These are phyloP conservation scores for Cryptocheilus praepositus DNA, from an alignment of 2,888 invertebrate genomes.

Conservation along the genomic window DNA sequence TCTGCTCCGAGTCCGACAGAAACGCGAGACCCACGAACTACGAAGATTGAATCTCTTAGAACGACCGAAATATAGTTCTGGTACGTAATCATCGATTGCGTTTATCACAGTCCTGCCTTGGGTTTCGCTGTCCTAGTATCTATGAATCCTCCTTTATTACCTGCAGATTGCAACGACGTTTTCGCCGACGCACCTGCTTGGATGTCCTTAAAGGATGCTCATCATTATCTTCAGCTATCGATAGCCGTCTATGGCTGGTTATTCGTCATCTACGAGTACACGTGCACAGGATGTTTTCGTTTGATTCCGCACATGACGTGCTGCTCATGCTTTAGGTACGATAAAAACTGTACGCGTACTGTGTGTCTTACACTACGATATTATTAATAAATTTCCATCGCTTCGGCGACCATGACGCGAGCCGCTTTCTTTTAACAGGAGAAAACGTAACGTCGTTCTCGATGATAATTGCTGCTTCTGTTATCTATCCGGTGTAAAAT, in stretches of 20 bases:
- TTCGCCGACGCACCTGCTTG: constrained; percentile 83
- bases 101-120: background rate
- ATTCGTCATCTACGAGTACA: constrained; percentile 86
- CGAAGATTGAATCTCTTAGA: constrained; percentile 80
- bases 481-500: constrained; percentile 89
- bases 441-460: constrained; percentile 80
- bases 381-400: background rate
- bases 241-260: constrained; percentile 94
- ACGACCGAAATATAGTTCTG: constrained; percentile 82
- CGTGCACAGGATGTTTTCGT: constrained; percentile 85
- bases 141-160: constrained; percentile 12
- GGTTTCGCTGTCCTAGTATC: background rate
- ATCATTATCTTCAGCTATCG: constrained; percentile 87
- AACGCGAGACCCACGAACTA: constrained; percentile 84
- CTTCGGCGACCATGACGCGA: too few relatives aligned
- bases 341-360: background rate
- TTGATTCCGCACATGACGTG: constrained; percentile 83
- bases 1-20: constrained; percentile 86
- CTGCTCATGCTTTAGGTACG: constrained; percentile 82
- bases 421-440: constrained; percentile 60
- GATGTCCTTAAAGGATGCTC: constrained; percentile 87
- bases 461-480: constrained; percentile 95
- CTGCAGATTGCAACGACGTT: constrained; percentile 76
- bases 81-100: constrained; percentile 67
- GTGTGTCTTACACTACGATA: background rate